phyloP scores from a whole-genome alignment of 2,888 invertebrate genomes.

The Diploptera punctata region DNA sequence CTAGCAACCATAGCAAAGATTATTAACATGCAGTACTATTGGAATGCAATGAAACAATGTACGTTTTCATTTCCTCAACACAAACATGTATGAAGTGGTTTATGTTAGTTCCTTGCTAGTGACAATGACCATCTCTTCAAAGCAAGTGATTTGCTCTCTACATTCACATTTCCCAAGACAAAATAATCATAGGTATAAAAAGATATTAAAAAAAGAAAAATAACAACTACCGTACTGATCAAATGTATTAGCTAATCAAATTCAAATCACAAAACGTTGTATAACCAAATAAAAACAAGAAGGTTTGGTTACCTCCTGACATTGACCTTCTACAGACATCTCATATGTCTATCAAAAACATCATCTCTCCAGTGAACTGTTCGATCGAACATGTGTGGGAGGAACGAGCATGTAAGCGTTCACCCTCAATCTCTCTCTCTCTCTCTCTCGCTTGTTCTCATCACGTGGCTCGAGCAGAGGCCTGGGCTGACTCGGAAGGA shows the following conservation, averaged over 20 bases:
- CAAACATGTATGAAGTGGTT: too few species aligned
- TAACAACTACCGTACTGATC: conserved; percentile 31
- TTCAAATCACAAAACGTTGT: conserved; percentile 34
- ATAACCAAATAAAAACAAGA: conserved; percentile 22
- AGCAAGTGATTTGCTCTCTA: too few species aligned
- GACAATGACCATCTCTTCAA: too few species aligned
- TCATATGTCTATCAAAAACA: conserved; percentile 39
- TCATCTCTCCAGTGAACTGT: conserved; percentile 26
- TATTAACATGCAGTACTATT: too few species aligned
- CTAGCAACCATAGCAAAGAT: too few species aligned
- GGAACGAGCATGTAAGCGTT: conserved; percentile 32
- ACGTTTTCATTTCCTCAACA: too few species aligned
- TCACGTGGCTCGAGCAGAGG: conserved; percentile 34
- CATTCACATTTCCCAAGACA: too few species aligned
- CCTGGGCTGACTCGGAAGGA: conserved; percentile 19
- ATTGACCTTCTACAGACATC: conserved; percentile 37
- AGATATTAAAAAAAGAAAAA: conserved; percentile 33
- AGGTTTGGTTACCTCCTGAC: conserved; percentile 31
- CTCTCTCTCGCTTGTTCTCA: conserved; percentile 24
- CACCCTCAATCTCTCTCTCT: conserved; percentile 27
- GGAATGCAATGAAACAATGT: too few species aligned
- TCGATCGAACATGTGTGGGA: conserved; percentile 17
- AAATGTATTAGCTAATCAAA: conserved; percentile 31
- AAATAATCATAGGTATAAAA: conserved; percentile 37
- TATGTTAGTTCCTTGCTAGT: too few species aligned